These are phyloP conservation scores for Coelopa frigida DNA, from an alignment of 1,140 invertebrate species.

Conservation along the genomic window DNA sequence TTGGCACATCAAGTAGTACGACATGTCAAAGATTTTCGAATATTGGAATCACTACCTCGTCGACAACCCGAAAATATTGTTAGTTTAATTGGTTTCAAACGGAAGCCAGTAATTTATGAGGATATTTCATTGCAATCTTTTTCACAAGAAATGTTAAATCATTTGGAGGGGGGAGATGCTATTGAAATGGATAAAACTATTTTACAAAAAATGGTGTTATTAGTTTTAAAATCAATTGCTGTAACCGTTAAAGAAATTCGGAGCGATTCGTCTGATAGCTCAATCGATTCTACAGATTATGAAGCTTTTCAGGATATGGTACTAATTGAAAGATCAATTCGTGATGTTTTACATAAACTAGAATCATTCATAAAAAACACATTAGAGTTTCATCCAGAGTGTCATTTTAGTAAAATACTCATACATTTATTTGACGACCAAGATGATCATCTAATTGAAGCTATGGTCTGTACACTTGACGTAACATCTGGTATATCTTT, in stretches of 20 bases:
- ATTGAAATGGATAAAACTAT: conserved; percentile 59
- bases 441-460: conserved; percentile 83
- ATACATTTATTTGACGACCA: conserved; percentile 83
- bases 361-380: conserved; percentile 74
- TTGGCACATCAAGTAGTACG: conserved; percentile 76
- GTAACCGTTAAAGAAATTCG: conserved; percentile 84
- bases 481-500: conserved; percentile 77
- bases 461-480: conserved; percentile 86
- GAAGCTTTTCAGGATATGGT: conserved; percentile 84
- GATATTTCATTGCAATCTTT: neutral
- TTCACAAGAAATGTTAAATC: too few relatives aligned
- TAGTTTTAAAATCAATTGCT: conserved; percentile 81
- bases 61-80: conserved; percentile 48
- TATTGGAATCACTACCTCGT: conserved; percentile 57
- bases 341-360: conserved; percentile 71
- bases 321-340: conserved; percentile 75
- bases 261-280: conserved; percentile 75
- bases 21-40: conserved; percentile 73
- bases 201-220: conserved; percentile 73
- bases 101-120: conserved; percentile 29
- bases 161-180: conserved; percentile 14
- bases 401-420: conserved; percentile 77
- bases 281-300: conserved; percentile 70
- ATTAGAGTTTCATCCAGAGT: conserved; percentile 79
- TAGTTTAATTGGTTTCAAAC: conserved; percentile 50